phyloP scores from a whole-genome alignment of 2,888 invertebrate species.

The Tanytarsus gracilentus region DNA sequence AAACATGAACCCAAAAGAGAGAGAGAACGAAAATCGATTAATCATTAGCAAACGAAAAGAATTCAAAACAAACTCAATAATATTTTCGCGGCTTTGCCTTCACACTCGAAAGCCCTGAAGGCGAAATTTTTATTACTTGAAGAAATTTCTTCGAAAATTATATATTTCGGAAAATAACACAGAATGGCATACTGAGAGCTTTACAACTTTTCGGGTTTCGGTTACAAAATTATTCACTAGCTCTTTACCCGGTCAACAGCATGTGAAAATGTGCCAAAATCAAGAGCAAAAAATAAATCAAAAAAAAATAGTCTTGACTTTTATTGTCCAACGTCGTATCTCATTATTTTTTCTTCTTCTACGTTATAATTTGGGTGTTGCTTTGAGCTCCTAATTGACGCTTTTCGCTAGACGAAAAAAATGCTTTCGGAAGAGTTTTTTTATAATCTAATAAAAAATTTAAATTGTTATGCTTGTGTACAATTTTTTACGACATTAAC shows the following conservation, averaged over 20 bases:
- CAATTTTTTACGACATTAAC: conserved; percentile 3
- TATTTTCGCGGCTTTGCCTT: background rate
- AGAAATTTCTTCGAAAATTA: conserved; percentile 11
- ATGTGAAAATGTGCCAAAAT: conserved; percentile 9
- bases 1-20: background rate
- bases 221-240: too few relatives aligned
- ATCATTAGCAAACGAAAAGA: conserved; percentile 10
- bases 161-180: background rate
- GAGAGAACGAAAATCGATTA: conserved; percentile 20
- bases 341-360: too few relatives aligned
- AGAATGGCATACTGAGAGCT: background rate
- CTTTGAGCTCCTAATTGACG: too few relatives aligned
- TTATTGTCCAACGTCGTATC: background rate
- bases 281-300: conserved; percentile 11
- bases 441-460: too few relatives aligned
- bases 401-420: too few relatives aligned
- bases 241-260: too few relatives aligned
- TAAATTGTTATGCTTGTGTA: conserved; percentile 13
- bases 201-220: background rate
- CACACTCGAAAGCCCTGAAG: background rate
- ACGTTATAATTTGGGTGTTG: too few relatives aligned
- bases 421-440: too few relatives aligned
- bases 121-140: background rate
- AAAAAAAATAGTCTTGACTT: background rate
- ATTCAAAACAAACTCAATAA: conserved; percentile 16